These are phyloP conservation scores for Netelia melanura DNA, from an alignment of 2,888 invertebrate species.

Conservation along the genomic window DNA sequence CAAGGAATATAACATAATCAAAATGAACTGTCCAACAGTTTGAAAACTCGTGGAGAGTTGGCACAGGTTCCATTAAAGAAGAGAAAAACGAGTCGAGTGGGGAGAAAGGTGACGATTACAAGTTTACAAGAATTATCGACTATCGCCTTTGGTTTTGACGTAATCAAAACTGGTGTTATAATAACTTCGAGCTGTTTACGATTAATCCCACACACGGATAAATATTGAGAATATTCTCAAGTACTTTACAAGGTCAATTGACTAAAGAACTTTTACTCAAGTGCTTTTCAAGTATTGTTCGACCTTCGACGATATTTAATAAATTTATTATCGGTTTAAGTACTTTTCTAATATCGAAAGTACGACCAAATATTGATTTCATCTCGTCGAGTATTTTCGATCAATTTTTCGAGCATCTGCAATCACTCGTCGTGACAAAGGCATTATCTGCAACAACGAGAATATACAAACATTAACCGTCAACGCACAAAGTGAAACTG, in stretches of 20 bases:
- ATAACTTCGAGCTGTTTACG: background rate
- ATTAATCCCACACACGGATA: background rate
- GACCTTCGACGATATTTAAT: background rate
- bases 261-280: background rate
- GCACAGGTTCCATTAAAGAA: background rate
- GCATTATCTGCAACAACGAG: too few species aligned
- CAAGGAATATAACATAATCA: background rate
- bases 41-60: background rate
- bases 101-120: background rate
- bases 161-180: background rate
- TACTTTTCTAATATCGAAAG: background rate
- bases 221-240: background rate
- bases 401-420: too few species aligned
- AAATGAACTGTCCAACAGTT: background rate
- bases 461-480: background rate
- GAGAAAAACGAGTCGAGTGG: background rate
- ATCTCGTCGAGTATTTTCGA: background rate
- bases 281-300: background rate
- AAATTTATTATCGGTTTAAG: background rate
- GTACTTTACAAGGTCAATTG: background rate
- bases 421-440: too few species aligned
- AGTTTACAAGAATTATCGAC: background rate
- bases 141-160: background rate
- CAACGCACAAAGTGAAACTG: background rate
- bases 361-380: background rate